Conservation (phyloP, 1,140 invertebrate genomes). For the Rhynchophorus ferrugineus region DNA sequence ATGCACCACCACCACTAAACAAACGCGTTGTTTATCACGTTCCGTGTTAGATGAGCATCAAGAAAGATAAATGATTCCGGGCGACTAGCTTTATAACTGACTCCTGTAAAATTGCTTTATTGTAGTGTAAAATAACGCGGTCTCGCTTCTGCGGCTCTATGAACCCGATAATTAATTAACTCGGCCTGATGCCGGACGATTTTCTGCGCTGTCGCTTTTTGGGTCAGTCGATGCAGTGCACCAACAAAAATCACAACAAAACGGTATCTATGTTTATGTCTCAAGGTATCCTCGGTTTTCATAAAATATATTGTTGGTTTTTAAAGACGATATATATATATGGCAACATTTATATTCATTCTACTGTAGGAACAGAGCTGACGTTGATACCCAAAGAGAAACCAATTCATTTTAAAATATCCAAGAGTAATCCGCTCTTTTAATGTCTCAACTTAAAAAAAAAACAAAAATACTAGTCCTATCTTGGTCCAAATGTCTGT, state of each 20-base stretch:
- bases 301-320: too few relatives aligned
- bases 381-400: too few relatives aligned
- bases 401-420: too few relatives aligned
- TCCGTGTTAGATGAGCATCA: not conserved
- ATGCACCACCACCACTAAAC: not conserved
- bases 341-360: too few relatives aligned
- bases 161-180: slow-evolving; percentile 3
- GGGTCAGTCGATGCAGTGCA: not conserved
- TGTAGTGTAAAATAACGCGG: slow-evolving; percentile 4
- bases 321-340: too few relatives aligned
- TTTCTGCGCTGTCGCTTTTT: not conserved
- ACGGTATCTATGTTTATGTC: too few relatives aligned
- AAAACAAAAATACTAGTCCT: too few relatives aligned
- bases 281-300: too few relatives aligned
- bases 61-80: slow-evolving; percentile 2
- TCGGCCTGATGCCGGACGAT: not conserved
- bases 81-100: slow-evolving; percentile 3
- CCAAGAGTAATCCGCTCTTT: too few relatives aligned
- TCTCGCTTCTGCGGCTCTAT: slow-evolving; percentile 1
- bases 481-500: too few relatives aligned
- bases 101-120: slow-evolving; percentile 7
- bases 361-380: too few relatives aligned
- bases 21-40: not conserved
- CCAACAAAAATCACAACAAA: not conserved
- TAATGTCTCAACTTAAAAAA: too few relatives aligned